Conservation (phyloP, 2,888 invertebrate species). For the Poecilus cupreus region DNA sequence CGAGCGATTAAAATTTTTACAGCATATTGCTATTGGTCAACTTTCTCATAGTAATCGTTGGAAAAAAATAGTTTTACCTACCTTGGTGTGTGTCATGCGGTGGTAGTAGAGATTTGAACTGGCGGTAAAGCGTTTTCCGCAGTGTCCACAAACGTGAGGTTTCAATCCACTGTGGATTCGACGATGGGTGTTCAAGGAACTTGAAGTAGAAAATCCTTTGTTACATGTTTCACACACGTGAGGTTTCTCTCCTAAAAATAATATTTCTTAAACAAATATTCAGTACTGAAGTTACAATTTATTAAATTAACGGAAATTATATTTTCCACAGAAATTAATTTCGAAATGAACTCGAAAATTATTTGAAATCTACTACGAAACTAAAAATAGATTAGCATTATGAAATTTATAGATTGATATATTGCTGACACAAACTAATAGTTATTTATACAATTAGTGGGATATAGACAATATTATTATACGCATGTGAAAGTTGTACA, state of each 20-base stretch:
- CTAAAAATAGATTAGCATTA: not conserved
- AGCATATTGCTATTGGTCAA: no score
- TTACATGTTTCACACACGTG: slow-evolving; percentile 94
- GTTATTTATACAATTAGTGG: no score
- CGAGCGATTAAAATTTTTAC: no score
- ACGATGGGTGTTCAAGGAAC: slow-evolving; percentile 92
- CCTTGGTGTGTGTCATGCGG: slow-evolving; percentile 96
- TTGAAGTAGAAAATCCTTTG: slow-evolving; percentile 94
- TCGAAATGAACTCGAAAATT: not conserved
- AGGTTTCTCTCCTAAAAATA: slow-evolving; percentile 87
- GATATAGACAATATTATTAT: no score
- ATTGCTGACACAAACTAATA: no score
- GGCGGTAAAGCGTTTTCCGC: slow-evolving; percentile 94
- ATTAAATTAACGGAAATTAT: slow-evolving; percentile 10
- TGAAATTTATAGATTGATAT: not conserved
- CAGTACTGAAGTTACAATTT: not conserved
- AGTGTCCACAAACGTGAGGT: slow-evolving; percentile 91
- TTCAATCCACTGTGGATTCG: slow-evolving; percentile 94
- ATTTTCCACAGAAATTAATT: not conserved
- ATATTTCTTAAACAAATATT: no score
- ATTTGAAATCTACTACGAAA: not conserved
- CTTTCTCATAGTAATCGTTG: no score
- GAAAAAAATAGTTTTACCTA: no score
- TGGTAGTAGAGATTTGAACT: slow-evolving; percentile 96
- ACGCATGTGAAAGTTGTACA: no score